Base-by-base conservation (phyloP, 2,113 vertebrate genomes). In the Orcinus orca region DNA sequence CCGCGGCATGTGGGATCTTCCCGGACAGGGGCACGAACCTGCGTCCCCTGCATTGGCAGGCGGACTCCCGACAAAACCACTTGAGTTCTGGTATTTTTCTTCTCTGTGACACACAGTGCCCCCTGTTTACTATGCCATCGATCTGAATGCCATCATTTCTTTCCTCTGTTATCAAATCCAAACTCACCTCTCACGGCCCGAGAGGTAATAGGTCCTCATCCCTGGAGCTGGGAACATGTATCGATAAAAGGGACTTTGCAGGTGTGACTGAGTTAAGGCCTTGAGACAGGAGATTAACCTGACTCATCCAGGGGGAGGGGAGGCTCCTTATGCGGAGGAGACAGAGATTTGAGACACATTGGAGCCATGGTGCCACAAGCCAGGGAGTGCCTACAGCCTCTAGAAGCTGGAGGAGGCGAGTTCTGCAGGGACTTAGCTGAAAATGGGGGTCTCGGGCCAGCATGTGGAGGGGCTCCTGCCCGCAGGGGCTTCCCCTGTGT, bases 61-160 rank as follows among this genome's bases (percentile, higher is more conserved):
- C 44, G 44, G 44, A 44, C 44, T 10, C 44, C 0, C 44, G 0
- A 41, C 26, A 38, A 38, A 44, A 58, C 29, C 0, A 1, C 83
- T 50, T 44, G 53, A 2, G 8, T 70, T 79, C 38, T 12, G 31
- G 58, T 8, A 21, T 9, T 70, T 82, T 82, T 63, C 38, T 47
- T 7, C 25, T 62, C 38, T 31, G 2, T 25, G 41, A 47, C 0
- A 7, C 23, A 4, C 17, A 36, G 77, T 44, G 38, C 33, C 26
- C 29, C 17, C 80, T n/a, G 15, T 41, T 68, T 31, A 33, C 71
- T 23, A 4, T 36, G 79, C 33, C 29, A 4, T 9, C 25, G 31
- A 50, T 14, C 76, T 60, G 8, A 70, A 84, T 8, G 15, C 7
- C 44, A 0, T 47, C 84, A 6, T 33, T 73, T 60, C 44, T 63